Conservation (phyloP, 2,113 vertebrate genomes). For the Chlamydotis undulata region DNA sequence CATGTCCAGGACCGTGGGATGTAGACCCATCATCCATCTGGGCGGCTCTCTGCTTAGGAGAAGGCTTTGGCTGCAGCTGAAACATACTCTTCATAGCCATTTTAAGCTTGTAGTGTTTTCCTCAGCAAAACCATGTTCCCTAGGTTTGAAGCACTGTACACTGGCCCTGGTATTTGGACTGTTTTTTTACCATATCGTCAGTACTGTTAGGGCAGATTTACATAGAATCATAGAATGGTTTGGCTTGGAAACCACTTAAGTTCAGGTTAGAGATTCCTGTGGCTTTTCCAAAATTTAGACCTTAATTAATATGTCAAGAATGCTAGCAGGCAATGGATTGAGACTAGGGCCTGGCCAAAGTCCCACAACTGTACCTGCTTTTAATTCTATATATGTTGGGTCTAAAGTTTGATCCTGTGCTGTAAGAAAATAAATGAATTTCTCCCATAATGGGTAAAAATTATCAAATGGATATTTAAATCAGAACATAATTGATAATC, state of each 20-base stretch:
- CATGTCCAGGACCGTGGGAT: rapidly evolving
- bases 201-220: neutral
- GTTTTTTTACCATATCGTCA: neutral
- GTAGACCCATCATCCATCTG: rapidly evolving
- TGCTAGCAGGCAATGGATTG: neutral
- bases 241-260: neutral
- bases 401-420: neutral
- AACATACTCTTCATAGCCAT: neutral
- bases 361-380: neutral
- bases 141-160: neutral
- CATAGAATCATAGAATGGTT: neutral
- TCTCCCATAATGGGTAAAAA: neutral
- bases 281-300: neutral
- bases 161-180: neutral
- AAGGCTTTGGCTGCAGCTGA: neutral
- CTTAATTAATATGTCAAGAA: neutral
- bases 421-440: neutral
- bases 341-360: neutral
- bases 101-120: neutral
- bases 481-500: neutral
- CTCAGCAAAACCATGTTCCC: neutral
- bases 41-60: no score
- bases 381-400: neutral
- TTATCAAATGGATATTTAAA: neutral
- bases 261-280: neutral